Percentiles rank a stretch among this genome's conserved stretches.
phyloP scores from a whole-genome alignment of 2,888 invertebrate genomes.

The Rhagonycha fulva region DNA sequence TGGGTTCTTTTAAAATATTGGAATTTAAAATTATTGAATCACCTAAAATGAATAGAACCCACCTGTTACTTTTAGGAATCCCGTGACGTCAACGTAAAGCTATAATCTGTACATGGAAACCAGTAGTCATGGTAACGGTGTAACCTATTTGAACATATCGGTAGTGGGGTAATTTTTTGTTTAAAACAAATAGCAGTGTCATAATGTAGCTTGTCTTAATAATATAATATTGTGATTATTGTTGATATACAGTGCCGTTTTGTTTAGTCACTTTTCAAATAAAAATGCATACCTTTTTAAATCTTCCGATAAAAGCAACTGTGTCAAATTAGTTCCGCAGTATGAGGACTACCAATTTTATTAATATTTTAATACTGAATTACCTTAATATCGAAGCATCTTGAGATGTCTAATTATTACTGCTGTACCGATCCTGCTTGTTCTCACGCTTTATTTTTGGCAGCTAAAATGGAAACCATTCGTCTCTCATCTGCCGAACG shows the following conservation, averaged over 20 bases:
- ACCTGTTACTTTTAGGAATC: conserved; percentile 38
- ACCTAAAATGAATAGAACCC: conserved; percentile 17
- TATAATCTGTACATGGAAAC: conserved; percentile 36
- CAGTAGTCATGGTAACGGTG: conserved; percentile 41
- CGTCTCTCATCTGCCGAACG: conserved; percentile 53
- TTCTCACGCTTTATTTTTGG: conserved; percentile 49
- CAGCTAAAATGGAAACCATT: conserved; percentile 50
- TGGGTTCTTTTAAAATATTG: background rate
- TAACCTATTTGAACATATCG: conserved; percentile 30
- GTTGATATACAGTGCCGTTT: too few species aligned
- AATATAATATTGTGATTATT: background rate
- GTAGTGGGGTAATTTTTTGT: conserved; percentile 23
- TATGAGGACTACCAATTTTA: background rate
- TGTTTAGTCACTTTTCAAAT: background rate
- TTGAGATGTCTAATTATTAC: conserved; percentile 14
- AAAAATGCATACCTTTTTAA: background rate
- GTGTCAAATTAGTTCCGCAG: background rate
- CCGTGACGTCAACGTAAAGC: conserved; percentile 36
- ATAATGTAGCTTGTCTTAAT: background rate
- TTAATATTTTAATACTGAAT: background rate
- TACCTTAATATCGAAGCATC: background rate
- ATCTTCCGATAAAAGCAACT: background rate
- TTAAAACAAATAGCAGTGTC: conserved; percentile 7
- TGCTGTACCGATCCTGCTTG: conserved; percentile 49
- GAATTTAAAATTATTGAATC: background rate